Evolutionary conservation across 2,888 invertebrate species (phyloP).

Genomic region (Xanthorhoe designata): DNA sequence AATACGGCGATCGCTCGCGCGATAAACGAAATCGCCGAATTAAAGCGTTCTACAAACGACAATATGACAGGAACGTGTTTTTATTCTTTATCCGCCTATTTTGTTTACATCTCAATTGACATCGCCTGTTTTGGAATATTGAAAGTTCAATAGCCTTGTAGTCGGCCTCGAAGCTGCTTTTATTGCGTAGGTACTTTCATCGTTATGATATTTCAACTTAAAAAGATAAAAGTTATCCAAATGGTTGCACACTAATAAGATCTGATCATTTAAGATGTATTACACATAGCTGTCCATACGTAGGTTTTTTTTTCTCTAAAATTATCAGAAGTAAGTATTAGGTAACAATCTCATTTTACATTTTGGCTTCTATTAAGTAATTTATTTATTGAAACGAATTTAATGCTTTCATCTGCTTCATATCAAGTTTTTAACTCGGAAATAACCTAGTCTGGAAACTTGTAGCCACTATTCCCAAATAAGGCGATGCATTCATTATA

Average conservation of each 20-base stretch:
- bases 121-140: conserved; percentile 19
- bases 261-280: not conserved
- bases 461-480: conserved; percentile 6
- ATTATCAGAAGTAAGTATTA: too few species aligned
- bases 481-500: conserved; percentile 12
- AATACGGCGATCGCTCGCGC: conserved; percentile 40
- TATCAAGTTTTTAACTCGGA: conserved; percentile 16
- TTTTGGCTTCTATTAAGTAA: not conserved
- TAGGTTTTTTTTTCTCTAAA: too few species aligned
- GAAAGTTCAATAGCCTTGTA: conserved; percentile 22
- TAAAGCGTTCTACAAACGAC: conserved; percentile 41
- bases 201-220: conserved; percentile 1
- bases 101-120: conserved; percentile 40
- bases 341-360: not conserved
- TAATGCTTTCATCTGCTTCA: not conserved
- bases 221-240: not conserved
- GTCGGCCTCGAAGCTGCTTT: not conserved
- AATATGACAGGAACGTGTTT: conserved; percentile 37
- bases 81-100: conserved; percentile 33
- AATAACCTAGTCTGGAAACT: conserved; percentile 17
- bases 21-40: conserved; percentile 41
- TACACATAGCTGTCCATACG: not conserved
- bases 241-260: too few species aligned
- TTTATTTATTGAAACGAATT: not conserved
- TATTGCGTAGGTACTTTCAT: not conserved